Base-by-base conservation (phyloP, 1,140 invertebrate genomes). In the Philopotamus ludificatus region DNA sequence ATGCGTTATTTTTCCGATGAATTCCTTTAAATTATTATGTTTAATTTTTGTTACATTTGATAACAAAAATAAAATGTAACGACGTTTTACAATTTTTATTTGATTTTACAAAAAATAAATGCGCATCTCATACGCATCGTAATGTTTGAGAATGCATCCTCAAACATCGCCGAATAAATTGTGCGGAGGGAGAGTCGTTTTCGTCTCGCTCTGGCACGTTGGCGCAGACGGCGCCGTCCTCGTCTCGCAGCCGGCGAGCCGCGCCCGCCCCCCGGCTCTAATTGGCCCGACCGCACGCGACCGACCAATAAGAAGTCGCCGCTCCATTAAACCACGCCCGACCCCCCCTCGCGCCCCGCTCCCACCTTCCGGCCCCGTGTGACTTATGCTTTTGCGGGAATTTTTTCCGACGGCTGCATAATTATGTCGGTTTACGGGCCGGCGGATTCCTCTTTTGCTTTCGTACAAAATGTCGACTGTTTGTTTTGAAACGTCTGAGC, bases 241-340 rank as follows among this genome's bases (percentile, higher is more conserved):
- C 66, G 61, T 44, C 42, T 57, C 22, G 21, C 16, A 8, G 22
- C 54, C 8, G 23, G 10, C 15, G n/a, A n/a, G 23, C 8, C 25
- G 54, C 8, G n/a, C 9, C 54, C 66, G 66, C 66, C 66, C 44
- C 42, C 62, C 22, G 21, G 28, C 26, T 60, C 44, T 42, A 18
- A 68, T 68, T 68, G 66, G 66, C 42, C 41, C 28, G 50, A 28
- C 54, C 41, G 47, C 58, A 63, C 60, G 53, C 66, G 23, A 44
- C 47, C 62, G 66, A 64, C 66, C 66, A 68, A 68, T 68, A 59
- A 53, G 51, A 41, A n/a, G 21, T 18, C 20, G 28, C 18, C 62
- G 45, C 42, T 47, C 15, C 18, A 62, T 55, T 21, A 23, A 59
- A 50, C 25, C 39, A 67, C 66, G 55, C 66, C 66, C 49, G 44